Conservation (phyloP, 37 sponge, comb jelly and placozoan species). For the Mnemiopsis leidyi region DNA sequence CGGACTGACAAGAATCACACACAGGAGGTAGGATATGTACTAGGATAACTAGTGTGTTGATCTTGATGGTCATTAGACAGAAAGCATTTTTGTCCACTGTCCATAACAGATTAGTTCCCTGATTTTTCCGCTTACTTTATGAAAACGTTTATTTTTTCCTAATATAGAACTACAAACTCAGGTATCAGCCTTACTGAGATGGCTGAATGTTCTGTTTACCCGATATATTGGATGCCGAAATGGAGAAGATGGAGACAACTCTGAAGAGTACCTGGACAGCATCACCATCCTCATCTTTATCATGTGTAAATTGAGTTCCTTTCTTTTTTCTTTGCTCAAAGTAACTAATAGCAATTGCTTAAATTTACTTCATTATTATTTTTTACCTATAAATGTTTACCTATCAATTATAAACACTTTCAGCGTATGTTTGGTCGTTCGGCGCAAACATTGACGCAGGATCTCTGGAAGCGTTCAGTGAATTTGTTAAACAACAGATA, state of each 20-base stretch:
- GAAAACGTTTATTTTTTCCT: no score
- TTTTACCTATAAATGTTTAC: no score
- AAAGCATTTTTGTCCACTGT: no score
- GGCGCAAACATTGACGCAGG: neutral
- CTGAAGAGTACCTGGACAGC: constrained; percentile 27
- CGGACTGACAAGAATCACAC: constrained; percentile 48
- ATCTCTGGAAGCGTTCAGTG: neutral
- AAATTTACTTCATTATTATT: no score
- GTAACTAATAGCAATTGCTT: no score
- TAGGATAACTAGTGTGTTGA: no score
- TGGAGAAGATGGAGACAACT: neutral
- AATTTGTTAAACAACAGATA: constrained; percentile 61
- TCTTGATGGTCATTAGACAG: no score
- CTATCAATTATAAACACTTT: no score
- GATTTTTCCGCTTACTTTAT: no score
- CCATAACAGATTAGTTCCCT: no score
- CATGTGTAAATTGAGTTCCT: constrained; percentile 4
- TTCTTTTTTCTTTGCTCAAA: no score
- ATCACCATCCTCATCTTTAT: constrained; percentile 52
- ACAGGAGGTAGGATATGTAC: constrained; percentile 34
- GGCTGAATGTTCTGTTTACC: constrained; percentile 50
- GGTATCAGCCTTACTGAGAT: constrained; percentile 41
- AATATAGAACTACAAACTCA: no score
- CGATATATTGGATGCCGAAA: neutral
- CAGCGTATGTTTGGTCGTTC: constrained; percentile 59